Evolutionary conservation across 2,797 vertebrate species (phyloP).

Genomic region (Apogon talboti): DNA sequence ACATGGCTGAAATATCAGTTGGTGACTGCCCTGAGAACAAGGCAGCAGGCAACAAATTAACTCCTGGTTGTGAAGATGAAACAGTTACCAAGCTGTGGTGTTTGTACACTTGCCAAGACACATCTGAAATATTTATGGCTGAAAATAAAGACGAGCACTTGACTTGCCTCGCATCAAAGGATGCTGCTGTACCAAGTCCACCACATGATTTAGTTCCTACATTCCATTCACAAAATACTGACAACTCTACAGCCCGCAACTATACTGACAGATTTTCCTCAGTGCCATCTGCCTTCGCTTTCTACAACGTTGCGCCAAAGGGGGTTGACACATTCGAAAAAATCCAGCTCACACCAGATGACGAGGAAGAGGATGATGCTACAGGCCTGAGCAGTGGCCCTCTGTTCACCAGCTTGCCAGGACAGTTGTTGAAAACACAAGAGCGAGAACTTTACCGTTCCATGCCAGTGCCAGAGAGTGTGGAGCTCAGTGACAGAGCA

Average conservation of each 20-base stretch:
- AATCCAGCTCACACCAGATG: slow-evolving; percentile 76
- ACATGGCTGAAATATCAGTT: slow-evolving; percentile 9
- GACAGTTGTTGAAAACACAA: slow-evolving; percentile 54
- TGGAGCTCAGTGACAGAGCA: slow-evolving; percentile 16
- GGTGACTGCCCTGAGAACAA: slow-evolving; percentile 13
- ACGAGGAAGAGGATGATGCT: slow-evolving; percentile 35
- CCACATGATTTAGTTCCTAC: slow-evolving; percentile 32
- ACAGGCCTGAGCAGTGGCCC: slow-evolving; percentile 57
- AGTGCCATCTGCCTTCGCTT: slow-evolving; percentile 48
- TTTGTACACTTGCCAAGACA: slow-evolving; percentile 15
- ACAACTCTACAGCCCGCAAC: slow-evolving; percentile 25
- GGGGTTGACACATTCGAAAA: slow-evolving; percentile 84
- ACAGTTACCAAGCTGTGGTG: slow-evolving; percentile 12
- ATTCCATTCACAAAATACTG: slow-evolving; percentile 32
- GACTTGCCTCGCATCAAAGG: slow-evolving; percentile 21
- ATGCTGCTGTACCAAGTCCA: slow-evolving; percentile 66
- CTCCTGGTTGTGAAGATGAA: slow-evolving; percentile 7
- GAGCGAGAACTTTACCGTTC: slow-evolving; percentile 30
- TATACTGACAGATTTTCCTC: slow-evolving; percentile 47
- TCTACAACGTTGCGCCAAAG: slow-evolving; percentile 18
- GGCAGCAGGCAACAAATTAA: slow-evolving; percentile 19
- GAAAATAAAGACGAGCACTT: slow-evolving; percentile 36
- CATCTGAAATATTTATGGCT: slow-evolving; percentile 9
- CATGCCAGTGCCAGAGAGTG: slow-evolving; percentile 33
- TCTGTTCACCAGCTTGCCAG: slow-evolving; percentile 50